Percentiles rank a stretch among this genome's conserved stretches.
phyloP scores from a whole-genome alignment of 2,888 invertebrate genomes.

The Mythimna lalbum region DNA sequence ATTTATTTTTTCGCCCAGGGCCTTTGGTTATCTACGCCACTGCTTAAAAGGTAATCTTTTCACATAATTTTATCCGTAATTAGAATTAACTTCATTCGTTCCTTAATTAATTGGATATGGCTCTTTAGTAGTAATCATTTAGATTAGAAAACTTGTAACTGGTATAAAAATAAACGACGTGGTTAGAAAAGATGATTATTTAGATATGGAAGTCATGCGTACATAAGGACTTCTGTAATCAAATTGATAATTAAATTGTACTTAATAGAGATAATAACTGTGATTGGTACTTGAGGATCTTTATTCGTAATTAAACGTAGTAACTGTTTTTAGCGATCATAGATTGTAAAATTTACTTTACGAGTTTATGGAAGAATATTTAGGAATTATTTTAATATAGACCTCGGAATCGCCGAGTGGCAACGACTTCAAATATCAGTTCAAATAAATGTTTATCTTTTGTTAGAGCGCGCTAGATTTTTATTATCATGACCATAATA shows the following conservation, averaged over 20 bases:
- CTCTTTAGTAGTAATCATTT: not conserved
- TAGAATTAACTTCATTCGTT: not conserved
- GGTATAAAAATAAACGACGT: slow-evolving; percentile 12
- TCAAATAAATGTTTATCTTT: too few species aligned
- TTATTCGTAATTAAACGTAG: not conserved
- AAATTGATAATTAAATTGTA: slow-evolving; percentile 17
- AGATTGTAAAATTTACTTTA: not conserved
- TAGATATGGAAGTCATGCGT: not conserved
- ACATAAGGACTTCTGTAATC: slow-evolving; percentile 5
- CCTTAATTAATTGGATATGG: slow-evolving; percentile 8
- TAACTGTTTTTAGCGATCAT: not conserved
- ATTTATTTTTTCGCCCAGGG: too few species aligned
- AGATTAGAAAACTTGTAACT: slow-evolving; percentile 13
- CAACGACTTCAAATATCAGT: too few species aligned
- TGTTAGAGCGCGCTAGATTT: too few species aligned
- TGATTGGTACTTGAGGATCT: not conserved
- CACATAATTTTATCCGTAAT: slow-evolving; percentile 14
- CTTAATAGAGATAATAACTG: not conserved
- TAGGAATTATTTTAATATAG: not conserved
- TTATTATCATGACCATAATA: too few species aligned
- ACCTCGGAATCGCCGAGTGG: not conserved
- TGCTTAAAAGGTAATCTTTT: slow-evolving; percentile 9
- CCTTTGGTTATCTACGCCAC: too few species aligned
- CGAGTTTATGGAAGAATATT: not conserved
- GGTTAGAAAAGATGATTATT: not conserved